Conservation (phyloP, 2,113 vertebrate species). For the Hyla sarda region DNA sequence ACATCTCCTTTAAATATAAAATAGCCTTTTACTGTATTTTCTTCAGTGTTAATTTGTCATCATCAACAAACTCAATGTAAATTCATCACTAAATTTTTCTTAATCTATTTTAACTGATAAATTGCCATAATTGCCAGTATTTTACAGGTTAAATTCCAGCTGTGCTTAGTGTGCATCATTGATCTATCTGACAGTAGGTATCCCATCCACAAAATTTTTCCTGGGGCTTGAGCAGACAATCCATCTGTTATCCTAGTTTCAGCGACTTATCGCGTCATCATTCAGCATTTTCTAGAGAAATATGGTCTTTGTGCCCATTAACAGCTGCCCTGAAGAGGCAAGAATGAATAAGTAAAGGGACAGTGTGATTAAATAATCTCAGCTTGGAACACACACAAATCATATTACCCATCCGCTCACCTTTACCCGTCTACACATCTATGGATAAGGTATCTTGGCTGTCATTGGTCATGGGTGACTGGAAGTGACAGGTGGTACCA, state of each 20-base stretch:
- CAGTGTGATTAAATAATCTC: constrained; percentile 33
- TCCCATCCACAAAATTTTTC: constrained; percentile 37
- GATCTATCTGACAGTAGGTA: constrained; percentile 50
- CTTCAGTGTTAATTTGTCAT: too few relatives aligned
- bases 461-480: not conserved
- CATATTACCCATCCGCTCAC: constrained; percentile 21
- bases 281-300: constrained; percentile 40
- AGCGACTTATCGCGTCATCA: constrained; percentile 29
- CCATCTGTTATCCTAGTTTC: constrained; percentile 51
- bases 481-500: constrained; percentile 15
- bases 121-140: not conserved
- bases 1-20: too few relatives aligned
- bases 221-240: constrained; percentile 39
- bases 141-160: constrained; percentile 26
- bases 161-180: constrained; percentile 15
- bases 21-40: too few relatives aligned
- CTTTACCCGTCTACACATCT: constrained; percentile 9
- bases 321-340: constrained; percentile 31
- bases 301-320: constrained; percentile 31
- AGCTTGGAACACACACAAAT: constrained; percentile 16
- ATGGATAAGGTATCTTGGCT: constrained; percentile 1
- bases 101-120: not conserved
- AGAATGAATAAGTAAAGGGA: constrained; percentile 12
- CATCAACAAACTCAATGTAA: not conserved
- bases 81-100: not conserved